These are phyloP conservation scores for Loxodonta africana DNA, from an alignment of 2,113 vertebrate species.

Conservation along the genomic window DNA sequence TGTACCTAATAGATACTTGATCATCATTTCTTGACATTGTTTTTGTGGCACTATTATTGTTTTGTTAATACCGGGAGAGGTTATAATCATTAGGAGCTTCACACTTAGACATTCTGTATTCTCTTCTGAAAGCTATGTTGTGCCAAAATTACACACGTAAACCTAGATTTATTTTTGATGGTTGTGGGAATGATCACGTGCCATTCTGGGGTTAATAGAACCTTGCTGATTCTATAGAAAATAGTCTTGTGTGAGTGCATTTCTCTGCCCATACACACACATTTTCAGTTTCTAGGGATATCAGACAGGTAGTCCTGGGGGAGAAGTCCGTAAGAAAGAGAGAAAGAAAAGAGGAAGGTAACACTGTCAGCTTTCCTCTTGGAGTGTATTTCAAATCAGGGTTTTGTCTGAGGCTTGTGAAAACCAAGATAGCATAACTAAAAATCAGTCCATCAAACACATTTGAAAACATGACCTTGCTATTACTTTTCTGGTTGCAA, in stretches of 20 bases:
- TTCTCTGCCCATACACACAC: slow-evolving; percentile 15
- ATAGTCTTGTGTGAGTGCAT: not conserved
- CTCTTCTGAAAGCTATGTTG: not conserved
- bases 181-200: slow-evolving; percentile 41
- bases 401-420: slow-evolving; percentile 8
- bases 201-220: not conserved
- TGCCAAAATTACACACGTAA: slow-evolving; percentile 17
- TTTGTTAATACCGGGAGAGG: slow-evolving; percentile 35
- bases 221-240: slow-evolving; percentile 1
- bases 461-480: slow-evolving; percentile 29
- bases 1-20: not conserved
- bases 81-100: not conserved
- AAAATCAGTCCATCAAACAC: slow-evolving; percentile 52
- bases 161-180: slow-evolving; percentile 51
- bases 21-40: slow-evolving; percentile 34
- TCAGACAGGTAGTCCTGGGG: not conserved
- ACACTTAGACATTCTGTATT: not conserved
- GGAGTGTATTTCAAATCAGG: slow-evolving; percentile 52
- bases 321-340: slow-evolving; percentile 61
- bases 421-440: slow-evolving; percentile 55
- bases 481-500: slow-evolving; percentile 48
- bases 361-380: slow-evolving; percentile 46
- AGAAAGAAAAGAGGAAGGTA: not conserved
- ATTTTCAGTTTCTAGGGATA: slow-evolving; percentile 43
- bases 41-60: slow-evolving; percentile 11